Percentiles rank a stretch among this genome's conserved stretches.
These are phyloP conservation scores for Coreius guichenoti DNA, from an alignment of 2,797 vertebrate species.

Conservation along the genomic window DNA sequence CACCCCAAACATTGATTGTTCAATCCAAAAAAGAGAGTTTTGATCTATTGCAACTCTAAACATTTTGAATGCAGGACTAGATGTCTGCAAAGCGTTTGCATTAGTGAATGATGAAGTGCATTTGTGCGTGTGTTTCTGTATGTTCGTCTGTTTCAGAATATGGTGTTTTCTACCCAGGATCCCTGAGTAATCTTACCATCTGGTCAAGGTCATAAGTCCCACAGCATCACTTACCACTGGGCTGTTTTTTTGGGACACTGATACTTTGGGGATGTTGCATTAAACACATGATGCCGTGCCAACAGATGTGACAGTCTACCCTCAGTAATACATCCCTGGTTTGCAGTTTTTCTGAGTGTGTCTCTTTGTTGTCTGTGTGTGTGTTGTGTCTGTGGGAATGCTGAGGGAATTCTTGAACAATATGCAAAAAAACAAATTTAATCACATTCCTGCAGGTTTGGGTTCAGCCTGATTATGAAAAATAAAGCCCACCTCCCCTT, in stretches of 20 bases:
- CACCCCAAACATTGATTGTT: background rate
- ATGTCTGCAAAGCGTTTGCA: background rate
- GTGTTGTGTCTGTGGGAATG: slow-evolving; percentile 3
- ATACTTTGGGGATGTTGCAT: slow-evolving; percentile 61
- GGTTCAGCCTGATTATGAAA: slow-evolving; percentile 67
- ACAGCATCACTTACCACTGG: slow-evolving; percentile 67
- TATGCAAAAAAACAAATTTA: slow-evolving; percentile 71
- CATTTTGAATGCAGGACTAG: background rate
- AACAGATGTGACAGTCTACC: slow-evolving; percentile 45
- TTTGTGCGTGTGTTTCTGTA: slow-evolving; percentile 49
- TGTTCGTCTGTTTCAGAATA: slow-evolving; percentile 61
- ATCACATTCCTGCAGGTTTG: slow-evolving; percentile 69
- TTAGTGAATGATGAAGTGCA: background rate
- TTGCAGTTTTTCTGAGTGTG: slow-evolving; percentile 51
- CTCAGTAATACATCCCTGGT: slow-evolving; percentile 1
- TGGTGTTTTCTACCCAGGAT: slow-evolving; percentile 40
- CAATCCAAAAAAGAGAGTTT: background rate
- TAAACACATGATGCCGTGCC: slow-evolving; percentile 52
- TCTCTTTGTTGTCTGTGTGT: slow-evolving; percentile 58
- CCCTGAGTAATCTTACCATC: slow-evolving; percentile 70
- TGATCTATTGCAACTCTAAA: background rate
- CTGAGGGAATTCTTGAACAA: slow-evolving; percentile 65
- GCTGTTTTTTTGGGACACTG: slow-evolving; percentile 64
- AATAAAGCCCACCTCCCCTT: slow-evolving; percentile 59
- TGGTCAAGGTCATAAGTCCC: slow-evolving; percentile 71